Evolutionary conservation across 2,113 vertebrate genomes (phyloP).

Genomic region (Gymnobelideus leadbeateri): DNA sequence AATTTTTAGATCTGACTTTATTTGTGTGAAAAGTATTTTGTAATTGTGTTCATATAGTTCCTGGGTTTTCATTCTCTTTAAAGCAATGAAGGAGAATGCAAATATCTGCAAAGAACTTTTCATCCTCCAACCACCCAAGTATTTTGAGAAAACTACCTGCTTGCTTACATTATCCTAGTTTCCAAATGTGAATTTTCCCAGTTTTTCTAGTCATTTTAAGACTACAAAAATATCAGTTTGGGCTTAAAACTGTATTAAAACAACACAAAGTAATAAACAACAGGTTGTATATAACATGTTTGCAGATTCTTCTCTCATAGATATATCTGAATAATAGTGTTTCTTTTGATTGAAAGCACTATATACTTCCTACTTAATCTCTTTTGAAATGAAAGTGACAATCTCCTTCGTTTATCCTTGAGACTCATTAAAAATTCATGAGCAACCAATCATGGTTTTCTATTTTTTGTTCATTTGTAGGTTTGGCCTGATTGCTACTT

Average conservation of each 20-base stretch:
- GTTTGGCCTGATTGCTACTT: not conserved
- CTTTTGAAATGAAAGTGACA: not conserved
- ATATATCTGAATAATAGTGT: not conserved
- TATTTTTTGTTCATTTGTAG: not conserved
- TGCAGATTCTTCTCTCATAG: not conserved
- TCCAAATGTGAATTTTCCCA: constrained; percentile 3
- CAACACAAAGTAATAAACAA: not conserved
- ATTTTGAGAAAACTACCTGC: constrained; percentile 3
- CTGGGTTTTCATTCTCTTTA: not conserved
- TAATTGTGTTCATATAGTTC: too few relatives aligned
- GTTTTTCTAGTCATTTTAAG: not conserved
- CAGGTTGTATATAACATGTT: not conserved
- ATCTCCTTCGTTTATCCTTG: not conserved
- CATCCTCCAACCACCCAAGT: not conserved
- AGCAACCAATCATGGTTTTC: not conserved
- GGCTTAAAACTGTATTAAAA: not conserved
- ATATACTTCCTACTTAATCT: not conserved
- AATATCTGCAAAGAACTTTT: not conserved
- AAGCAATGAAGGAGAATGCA: not conserved
- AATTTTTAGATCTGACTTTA: too few relatives aligned
- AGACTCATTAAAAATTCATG: not conserved
- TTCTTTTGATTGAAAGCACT: not conserved
- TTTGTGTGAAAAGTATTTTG: too few relatives aligned
- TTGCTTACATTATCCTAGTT: not conserved
- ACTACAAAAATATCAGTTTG: not conserved